These are phyloP conservation scores for Brachyhypopomus occidentalis DNA, from an alignment of 2,113 vertebrate species.

Conservation along the genomic window DNA sequence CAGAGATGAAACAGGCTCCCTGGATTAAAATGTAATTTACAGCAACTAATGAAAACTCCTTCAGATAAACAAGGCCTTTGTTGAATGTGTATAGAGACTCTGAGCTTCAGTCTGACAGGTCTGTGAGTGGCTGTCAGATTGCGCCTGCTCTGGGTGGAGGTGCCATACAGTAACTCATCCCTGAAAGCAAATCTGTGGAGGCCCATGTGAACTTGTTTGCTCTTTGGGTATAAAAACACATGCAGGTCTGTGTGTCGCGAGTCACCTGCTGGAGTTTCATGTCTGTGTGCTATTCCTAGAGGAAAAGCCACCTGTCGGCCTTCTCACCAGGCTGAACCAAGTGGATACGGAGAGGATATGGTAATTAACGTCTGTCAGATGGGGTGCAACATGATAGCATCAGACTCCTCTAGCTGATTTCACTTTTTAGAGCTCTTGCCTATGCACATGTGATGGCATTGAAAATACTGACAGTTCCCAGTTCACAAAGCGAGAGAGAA, in stretches of 20 bases:
- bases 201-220: background rate
- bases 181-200: background rate
- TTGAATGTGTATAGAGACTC: background rate
- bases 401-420: too few species aligned
- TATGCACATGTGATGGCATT: too few species aligned
- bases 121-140: background rate
- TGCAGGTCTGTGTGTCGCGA: too few species aligned
- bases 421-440: too few species aligned
- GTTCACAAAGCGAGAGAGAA: too few species aligned
- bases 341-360: background rate
- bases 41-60: slow-evolving; percentile 5
- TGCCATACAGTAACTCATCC: background rate
- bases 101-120: background rate
- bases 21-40: slow-evolving; percentile 22
- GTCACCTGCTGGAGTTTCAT: background rate
- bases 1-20: slow-evolving; percentile 1
- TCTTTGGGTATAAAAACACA: too few species aligned
- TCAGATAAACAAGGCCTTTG: slow-evolving; percentile 1
- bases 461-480: too few species aligned
- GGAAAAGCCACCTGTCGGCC: background rate
- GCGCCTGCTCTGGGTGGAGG: background rate
- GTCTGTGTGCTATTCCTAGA: background rate
- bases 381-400: too few species aligned
- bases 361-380: too few species aligned
- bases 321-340: background rate